Evolutionary conservation across 2,797 vertebrate genomes (phyloP).

Genomic region (Acanthurus lineatus): DNA sequence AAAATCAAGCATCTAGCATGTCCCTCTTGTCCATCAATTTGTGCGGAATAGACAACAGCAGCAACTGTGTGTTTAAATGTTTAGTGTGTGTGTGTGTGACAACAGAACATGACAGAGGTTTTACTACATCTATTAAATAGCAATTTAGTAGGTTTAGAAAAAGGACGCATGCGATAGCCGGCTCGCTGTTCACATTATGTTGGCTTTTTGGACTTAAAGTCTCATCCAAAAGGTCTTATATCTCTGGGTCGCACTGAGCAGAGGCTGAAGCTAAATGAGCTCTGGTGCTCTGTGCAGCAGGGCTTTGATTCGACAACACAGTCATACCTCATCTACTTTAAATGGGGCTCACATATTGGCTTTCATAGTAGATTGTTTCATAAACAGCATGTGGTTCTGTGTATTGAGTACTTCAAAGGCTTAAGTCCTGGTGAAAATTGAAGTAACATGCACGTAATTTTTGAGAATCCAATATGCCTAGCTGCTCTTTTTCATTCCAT

Average conservation of each 20-base stretch:
- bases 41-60: constrained; percentile 15
- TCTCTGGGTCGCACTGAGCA: constrained; percentile 33
- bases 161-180: not conserved
- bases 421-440: constrained; percentile 19
- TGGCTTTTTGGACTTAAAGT: constrained; percentile 19
- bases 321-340: not conserved
- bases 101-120: constrained; percentile 32
- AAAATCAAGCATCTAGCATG: constrained; percentile 10
- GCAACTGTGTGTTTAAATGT: constrained; percentile 2
- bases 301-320: constrained; percentile 19
- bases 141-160: constrained; percentile 24
- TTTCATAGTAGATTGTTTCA: constrained; percentile 25
- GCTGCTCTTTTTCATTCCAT: not conserved
- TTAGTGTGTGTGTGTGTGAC: not conserved
- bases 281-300: not conserved
- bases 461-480: not conserved
- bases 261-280: constrained; percentile 55
- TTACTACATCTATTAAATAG: not conserved
- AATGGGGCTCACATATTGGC: constrained; percentile 28
- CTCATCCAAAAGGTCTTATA: constrained; percentile 40
- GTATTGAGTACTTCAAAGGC: constrained; percentile 37
- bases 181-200: constrained; percentile 7
- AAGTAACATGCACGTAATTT: constrained; percentile 8
- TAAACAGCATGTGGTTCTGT: not conserved
- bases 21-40: constrained; percentile 15